Evolutionary conservation across 2,888 invertebrate genomes (phyloP).

Genomic region (Hyles lineata): DNA sequence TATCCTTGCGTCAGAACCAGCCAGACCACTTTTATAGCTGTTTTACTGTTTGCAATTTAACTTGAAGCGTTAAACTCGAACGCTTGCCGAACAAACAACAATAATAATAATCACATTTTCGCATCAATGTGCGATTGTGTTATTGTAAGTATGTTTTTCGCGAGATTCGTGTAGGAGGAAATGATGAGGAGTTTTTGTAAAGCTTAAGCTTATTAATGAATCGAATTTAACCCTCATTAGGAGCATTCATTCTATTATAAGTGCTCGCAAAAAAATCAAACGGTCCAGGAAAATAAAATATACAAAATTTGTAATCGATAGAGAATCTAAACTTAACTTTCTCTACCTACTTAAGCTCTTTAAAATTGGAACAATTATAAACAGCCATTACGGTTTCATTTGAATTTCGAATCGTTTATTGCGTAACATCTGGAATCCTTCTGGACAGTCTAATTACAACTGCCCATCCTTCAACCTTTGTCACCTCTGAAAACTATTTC

Average conservation of each 20-base stretch:
- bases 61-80: conserved; percentile 72
- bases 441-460: too few species aligned
- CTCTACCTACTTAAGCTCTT: too few species aligned
- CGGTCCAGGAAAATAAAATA: too few species aligned
- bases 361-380: too few species aligned
- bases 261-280: not conserved
- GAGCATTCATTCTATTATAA: not conserved
- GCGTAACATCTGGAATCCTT: too few species aligned
- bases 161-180: not conserved
- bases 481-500: too few species aligned
- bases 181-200: not conserved
- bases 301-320: too few species aligned
- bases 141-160: conserved; percentile 26
- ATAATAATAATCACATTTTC: conserved; percentile 62
- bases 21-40: conserved; percentile 73
- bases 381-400: too few species aligned
- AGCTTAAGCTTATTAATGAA: not conserved
- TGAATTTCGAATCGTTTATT: too few species aligned
- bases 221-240: not conserved
- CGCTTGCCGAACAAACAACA: conserved; percentile 62
- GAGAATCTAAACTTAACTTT: too few species aligned
- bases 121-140: conserved; percentile 51
- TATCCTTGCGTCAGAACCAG: conserved; percentile 60
- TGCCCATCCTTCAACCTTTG: too few species aligned
- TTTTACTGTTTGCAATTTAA: conserved; percentile 81